phyloP scores from a whole-genome alignment of 2,888 invertebrate genomes.

The Mesoligia furuncula region DNA sequence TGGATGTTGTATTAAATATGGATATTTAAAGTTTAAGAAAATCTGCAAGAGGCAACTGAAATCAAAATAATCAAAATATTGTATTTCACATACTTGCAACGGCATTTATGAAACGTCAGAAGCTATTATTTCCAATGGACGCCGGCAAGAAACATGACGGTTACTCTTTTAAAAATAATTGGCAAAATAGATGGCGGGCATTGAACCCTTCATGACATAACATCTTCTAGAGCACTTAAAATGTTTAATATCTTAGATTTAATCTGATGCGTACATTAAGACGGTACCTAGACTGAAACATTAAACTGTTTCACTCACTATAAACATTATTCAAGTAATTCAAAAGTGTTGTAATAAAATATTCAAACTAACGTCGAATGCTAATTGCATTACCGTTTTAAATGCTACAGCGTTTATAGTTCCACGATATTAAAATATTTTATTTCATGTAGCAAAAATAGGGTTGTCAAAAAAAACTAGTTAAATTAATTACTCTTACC shows the following conservation, averaged over 20 bases:
- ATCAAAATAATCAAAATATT: background rate
- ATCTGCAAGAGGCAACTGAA: background rate
- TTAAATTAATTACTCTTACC: background rate
- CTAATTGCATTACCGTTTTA: slow-evolving; percentile 62
- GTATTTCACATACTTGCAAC: too few relatives aligned
- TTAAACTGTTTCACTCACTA: slow-evolving; percentile 25
- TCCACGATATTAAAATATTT: slow-evolving; percentile 53
- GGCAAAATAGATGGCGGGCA: background rate
- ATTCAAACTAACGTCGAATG: slow-evolving; percentile 45
- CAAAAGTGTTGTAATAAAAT: slow-evolving; percentile 51
- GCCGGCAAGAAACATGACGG: background rate
- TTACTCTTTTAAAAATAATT: background rate
- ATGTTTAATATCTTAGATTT: slow-evolving; percentile 34
- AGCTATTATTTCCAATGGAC: too few relatives aligned
- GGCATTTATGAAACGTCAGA: too few relatives aligned
- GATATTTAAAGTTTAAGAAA: background rate
- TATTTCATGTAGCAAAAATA: slow-evolving; percentile 27
- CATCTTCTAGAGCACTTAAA: slow-evolving; percentile 12
- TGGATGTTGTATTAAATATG: background rate
- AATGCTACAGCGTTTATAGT: slow-evolving; percentile 51
- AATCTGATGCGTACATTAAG: slow-evolving; percentile 33
- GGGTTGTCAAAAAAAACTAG: slow-evolving; percentile 17
- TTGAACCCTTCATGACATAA: slow-evolving; percentile 2
- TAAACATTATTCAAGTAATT: slow-evolving; percentile 47
- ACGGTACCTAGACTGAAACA: slow-evolving; percentile 43